phyloP scores from a whole-genome alignment of 2,888 invertebrate genomes.

The Allacma fusca region DNA sequence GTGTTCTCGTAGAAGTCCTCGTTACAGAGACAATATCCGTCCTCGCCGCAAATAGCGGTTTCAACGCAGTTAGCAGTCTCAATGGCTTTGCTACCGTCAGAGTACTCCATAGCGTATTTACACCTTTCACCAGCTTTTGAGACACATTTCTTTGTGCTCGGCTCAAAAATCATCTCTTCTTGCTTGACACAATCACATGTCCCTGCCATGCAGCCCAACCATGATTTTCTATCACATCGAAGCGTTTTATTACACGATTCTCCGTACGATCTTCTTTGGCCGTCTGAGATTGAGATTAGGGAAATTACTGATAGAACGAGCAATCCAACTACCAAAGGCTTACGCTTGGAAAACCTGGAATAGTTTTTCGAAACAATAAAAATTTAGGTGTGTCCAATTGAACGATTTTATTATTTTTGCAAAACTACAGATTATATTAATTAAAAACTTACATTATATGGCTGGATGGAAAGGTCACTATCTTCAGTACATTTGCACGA shows the following conservation, averaged over 20 bases:
- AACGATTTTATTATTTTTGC: no score
- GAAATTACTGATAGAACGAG: no score
- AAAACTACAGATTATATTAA: no score
- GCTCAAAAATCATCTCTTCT: conserved; percentile 32
- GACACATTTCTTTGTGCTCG: conserved; percentile 16
- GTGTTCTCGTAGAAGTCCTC: neutral
- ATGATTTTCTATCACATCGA: neutral
- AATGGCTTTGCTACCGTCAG: neutral
- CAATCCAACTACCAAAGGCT: no score
- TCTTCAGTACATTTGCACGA: no score
- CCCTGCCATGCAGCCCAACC: conserved; percentile 22
- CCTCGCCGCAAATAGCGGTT: conserved; percentile 12
- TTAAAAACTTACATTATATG: no score
- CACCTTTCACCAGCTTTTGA: conserved; percentile 36
- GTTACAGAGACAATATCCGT: conserved; percentile 24
- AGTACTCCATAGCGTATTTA: conserved; percentile 7
- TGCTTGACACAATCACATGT: neutral
- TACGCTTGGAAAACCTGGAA: no score
- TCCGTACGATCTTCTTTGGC: neutral
- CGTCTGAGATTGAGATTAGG: no score
- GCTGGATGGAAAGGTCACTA: no score
- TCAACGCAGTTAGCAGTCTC: conserved; percentile 9
- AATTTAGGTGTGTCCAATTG: no score
- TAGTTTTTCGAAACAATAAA: no score
- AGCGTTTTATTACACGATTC: conserved; percentile 16